Percentiles rank a stretch among this genome's conserved stretches.
Evolutionary conservation across 2,888 invertebrate genomes (phyloP).

Genomic region (Pyralis farinalis): DNA sequence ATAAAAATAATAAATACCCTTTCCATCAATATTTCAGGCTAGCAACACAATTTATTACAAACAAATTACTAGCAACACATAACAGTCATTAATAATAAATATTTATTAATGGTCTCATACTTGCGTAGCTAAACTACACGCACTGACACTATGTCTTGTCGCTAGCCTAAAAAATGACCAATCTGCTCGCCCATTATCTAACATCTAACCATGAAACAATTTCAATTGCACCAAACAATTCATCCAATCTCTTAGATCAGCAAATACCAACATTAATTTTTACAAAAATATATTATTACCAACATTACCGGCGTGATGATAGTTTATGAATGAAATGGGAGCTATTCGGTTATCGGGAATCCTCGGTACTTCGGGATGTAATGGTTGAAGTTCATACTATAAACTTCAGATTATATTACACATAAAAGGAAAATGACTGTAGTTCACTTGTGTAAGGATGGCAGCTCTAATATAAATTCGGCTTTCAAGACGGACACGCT

Average conservation of each 20-base stretch:
- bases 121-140: too few species aligned
- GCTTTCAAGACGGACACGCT: too few species aligned
- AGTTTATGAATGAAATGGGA: too few species aligned
- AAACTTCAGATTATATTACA: too few species aligned
- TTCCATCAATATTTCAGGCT: constrained; percentile 11
- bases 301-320: neutral
- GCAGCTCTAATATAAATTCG: too few species aligned
- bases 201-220: constrained; percentile 30
- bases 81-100: constrained; percentile 9
- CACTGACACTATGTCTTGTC: neutral
- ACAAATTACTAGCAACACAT: neutral
- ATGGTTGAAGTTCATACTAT: too few species aligned
- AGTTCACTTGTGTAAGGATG: too few species aligned
- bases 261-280: constrained; percentile 11
- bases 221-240: constrained; percentile 40
- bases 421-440: too few species aligned
- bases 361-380: too few species aligned
- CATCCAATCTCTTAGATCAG: constrained; percentile 11
- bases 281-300: constrained; percentile 21
- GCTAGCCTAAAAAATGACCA: constrained; percentile 13
- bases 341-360: too few species aligned
- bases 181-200: constrained; percentile 13
- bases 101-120: too few species aligned
- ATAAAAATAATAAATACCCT: constrained; percentile 7
- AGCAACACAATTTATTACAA: neutral